These are phyloP conservation scores for Whitmania pigra DNA, from an alignment of 1,140 invertebrate species.

Conservation along the genomic window DNA sequence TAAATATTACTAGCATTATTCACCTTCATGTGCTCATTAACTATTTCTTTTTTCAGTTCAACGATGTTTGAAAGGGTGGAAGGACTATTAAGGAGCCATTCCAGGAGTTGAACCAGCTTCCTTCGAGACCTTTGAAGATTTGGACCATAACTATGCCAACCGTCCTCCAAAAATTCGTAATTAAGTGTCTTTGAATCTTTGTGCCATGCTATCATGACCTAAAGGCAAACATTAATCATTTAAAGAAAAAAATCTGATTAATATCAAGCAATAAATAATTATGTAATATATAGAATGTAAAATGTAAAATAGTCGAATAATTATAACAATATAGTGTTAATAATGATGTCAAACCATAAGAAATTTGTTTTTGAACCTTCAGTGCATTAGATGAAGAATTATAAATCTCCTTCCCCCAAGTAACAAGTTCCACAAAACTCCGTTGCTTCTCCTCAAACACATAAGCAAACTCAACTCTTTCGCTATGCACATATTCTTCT, in stretches of 20 bases:
- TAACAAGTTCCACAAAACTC: slow-evolving; percentile 4
- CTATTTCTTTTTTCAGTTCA: background rate
- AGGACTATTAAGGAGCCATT: slow-evolving; percentile 10
- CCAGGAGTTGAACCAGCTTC: slow-evolving; percentile 14
- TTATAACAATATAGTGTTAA: background rate
- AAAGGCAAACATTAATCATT: background rate
- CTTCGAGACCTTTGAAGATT: slow-evolving; percentile 1
- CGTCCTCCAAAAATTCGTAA: slow-evolving; percentile 13
- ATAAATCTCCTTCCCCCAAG: background rate
- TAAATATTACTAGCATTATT: background rate
- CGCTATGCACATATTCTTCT: background rate
- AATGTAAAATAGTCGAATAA: background rate
- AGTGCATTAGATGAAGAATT: slow-evolving; percentile 1
- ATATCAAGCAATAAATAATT: too few species aligned
- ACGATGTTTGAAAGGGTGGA: slow-evolving; percentile 4
- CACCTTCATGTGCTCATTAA: slow-evolving; percentile 14
- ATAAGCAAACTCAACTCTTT: slow-evolving; percentile 10
- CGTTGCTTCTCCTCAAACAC: slow-evolving; percentile 13
- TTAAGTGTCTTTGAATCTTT: slow-evolving; percentile 15
- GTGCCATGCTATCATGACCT: slow-evolving; percentile 10
- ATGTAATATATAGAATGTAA: too few species aligned
- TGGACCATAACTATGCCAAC: slow-evolving; percentile 3
- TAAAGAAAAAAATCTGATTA: background rate
- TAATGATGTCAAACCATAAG: background rate
- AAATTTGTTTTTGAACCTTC: background rate